Evolutionary conservation across 2,797 vertebrate species (phyloP), one percentile per base, ranked within the genome.

Genomic region (Ara ararauna): DNA sequence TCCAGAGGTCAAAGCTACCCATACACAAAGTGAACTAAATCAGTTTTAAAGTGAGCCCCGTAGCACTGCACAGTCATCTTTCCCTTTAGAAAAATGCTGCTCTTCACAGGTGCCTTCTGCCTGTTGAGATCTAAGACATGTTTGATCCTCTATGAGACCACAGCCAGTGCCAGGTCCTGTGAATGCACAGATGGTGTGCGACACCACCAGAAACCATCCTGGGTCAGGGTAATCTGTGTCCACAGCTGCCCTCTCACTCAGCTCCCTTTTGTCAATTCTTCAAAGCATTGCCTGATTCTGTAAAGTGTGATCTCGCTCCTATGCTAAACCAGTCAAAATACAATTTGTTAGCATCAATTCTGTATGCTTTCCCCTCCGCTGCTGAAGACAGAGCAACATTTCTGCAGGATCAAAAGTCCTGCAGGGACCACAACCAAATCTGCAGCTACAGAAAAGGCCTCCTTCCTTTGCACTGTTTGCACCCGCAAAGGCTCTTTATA

Each of bases 241-340:
- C 58, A 73, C 76, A 92, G 87, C 91, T 93, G 73, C 68, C 68
- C 51, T 56, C 87, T 65, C 86, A 18, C 76, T 73, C 82, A 61
- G 45, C 48, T 85, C 51, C 67, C 56, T 88, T 51, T 76, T 6
- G 93, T 65, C 64, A 54, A 10, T 76, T 76, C 77, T 71, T 93
- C 85, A 94, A 93, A 93, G 87, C 9, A 64, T 29, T 51, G 64
- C 61, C 62, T 4, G 6, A 45, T 56, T 76, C 60, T 82, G 38
- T 38, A 53, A 26, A 38, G 86, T 1, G 15, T 7, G 44, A 70
- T 45, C 71, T 67, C 0, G 0, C 15, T 73, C 67, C 64, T 30
- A 3, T 1, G 1, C 77, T 0, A 0, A 76, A n/a, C 73, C 85
- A 77, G 42, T 14, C 66, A 58, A 75, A 90, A 85, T 5, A 50